Conservation (phyloP, 2,113 vertebrate genomes). For the Corythornis vintsioides region DNA sequence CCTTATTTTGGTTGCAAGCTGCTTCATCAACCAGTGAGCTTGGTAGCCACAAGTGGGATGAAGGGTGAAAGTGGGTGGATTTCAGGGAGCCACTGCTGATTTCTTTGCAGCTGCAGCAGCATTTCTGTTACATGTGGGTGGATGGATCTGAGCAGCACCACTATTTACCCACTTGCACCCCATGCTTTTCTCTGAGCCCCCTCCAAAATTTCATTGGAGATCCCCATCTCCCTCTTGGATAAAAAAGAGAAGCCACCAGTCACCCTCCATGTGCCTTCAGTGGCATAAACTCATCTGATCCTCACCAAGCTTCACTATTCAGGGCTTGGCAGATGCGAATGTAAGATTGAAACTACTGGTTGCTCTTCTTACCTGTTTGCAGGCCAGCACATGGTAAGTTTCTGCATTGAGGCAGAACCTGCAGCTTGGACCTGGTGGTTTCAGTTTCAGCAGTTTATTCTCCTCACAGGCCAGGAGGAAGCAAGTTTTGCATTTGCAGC, state of each 20-base stretch:
- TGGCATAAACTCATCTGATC: neutral
- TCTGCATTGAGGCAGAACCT: neutral
- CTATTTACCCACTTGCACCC: neutral
- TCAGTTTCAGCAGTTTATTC: neutral
- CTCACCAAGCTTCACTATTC: neutral
- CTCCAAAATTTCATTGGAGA: neutral
- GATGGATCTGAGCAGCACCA: neutral
- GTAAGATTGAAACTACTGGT: conserved; percentile 20
- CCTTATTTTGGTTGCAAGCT: neutral
- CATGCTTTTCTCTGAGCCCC: neutral
- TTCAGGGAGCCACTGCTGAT: neutral
- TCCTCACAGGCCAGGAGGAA: neutral
- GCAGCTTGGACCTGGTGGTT: neutral
- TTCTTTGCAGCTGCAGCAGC: neutral
- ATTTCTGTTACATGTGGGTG: neutral
- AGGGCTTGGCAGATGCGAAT: neutral
- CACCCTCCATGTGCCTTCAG: neutral
- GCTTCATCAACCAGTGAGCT: neutral
- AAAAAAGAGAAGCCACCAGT: neutral
- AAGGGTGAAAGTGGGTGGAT: conserved; percentile 20
- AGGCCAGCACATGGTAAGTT: accelerated
- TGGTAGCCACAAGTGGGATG: neutral
- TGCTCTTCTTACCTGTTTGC: neutral
- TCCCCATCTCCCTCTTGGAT: neutral
- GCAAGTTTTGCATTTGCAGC: neutral